Percentiles rank a stretch among this genome's conserved stretches.
Evolutionary conservation across 2,113 vertebrate genomes (phyloP).

Genomic region (Callipepla squamata): DNA sequence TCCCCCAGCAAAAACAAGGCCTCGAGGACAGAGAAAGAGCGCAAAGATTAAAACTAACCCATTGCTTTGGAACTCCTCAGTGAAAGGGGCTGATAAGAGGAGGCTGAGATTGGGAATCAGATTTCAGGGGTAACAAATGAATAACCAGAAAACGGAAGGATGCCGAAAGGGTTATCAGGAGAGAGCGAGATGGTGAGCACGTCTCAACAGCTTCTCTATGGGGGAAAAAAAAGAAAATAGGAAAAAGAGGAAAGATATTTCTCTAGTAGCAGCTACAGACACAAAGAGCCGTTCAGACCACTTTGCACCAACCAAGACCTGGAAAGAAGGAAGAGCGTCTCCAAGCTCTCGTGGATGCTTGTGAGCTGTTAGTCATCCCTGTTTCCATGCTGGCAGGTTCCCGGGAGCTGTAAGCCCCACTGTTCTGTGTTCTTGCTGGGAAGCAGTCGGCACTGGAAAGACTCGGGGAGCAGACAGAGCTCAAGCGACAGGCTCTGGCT

Average conservation of each 20-base stretch:
- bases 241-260: neutral
- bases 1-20: slow-evolving; percentile 11
- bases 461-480: neutral
- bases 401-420: neutral
- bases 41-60: slow-evolving; percentile 52
- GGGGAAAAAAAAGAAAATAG: neutral
- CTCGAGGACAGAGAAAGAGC: slow-evolving; percentile 40
- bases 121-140: slow-evolving; percentile 59
- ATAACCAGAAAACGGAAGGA: slow-evolving; percentile 57
- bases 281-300: slow-evolving; percentile 31
- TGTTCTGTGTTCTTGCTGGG: accelerated
- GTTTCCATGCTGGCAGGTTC: slow-evolving; percentile 21
- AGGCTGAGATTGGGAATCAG: slow-evolving; percentile 48
- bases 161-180: slow-evolving; percentile 40
- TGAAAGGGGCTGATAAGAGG: slow-evolving; percentile 34
- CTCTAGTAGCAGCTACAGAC: neutral
- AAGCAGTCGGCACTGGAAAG: neutral
- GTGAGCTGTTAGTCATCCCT: neutral
- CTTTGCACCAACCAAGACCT: neutral
- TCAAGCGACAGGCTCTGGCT: slow-evolving; percentile 16
- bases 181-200: slow-evolving; percentile 10
- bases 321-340: neutral
- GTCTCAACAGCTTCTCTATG: slow-evolving; percentile 41
- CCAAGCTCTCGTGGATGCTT: neutral
- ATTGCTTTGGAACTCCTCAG: slow-evolving; percentile 30